A percentile compares a stretch with the other conserved stretches of the same genome.
These are phyloP conservation scores for Serilophus lunatus DNA, from an alignment of 2,113 vertebrate species.

Conservation along the genomic window DNA sequence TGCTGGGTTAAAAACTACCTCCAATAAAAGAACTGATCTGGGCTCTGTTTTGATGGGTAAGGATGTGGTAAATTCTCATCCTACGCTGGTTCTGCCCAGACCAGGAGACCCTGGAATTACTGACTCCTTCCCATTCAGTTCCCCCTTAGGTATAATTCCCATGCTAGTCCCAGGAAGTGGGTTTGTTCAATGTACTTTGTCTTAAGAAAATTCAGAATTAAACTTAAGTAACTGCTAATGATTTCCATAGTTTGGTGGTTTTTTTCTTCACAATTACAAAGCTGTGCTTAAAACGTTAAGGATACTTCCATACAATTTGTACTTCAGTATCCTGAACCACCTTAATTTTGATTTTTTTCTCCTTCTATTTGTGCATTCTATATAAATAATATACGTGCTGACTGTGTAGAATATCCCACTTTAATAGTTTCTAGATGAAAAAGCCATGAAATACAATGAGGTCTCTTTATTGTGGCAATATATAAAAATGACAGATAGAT, in stretches of 20 bases:
- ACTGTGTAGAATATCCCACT: not conserved
- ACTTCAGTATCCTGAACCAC: not conserved
- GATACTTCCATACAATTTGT: not conserved
- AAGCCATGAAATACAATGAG: not conserved
- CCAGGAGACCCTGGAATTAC: not conserved
- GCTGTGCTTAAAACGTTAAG: not conserved
- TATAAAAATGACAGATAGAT: not conserved
- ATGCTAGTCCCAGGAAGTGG: not conserved
- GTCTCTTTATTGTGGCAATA: not conserved
- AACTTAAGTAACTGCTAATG: not conserved
- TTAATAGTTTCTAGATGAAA: not conserved
- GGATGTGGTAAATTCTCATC: not conserved
- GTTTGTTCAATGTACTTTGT: not conserved
- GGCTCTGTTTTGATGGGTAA: not conserved
- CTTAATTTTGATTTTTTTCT: not conserved
- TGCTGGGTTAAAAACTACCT: not conserved
- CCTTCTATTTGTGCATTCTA: not conserved
- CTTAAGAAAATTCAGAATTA: not conserved
- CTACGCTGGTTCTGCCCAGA: not conserved
- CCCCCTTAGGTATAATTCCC: not conserved
- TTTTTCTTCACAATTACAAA: not conserved
- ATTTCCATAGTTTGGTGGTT: not conserved
- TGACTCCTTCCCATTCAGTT: not conserved
- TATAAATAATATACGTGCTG: not conserved
- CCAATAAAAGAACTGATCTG: not conserved